phyloP scores from a whole-genome alignment of 2,113 vertebrate genomes.

The Corythornis madagascariensis region DNA sequence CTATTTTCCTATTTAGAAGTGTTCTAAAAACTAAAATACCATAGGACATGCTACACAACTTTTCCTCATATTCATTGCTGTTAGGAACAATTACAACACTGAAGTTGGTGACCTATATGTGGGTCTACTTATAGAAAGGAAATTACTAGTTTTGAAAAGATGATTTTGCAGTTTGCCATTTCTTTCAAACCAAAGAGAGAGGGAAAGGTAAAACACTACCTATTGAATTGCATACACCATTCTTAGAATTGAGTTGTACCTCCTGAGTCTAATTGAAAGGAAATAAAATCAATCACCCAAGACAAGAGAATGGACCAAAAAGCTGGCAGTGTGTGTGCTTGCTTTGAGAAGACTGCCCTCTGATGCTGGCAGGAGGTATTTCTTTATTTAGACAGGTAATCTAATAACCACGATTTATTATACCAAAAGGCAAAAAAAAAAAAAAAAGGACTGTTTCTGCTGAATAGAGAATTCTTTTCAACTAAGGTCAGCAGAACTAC shows the following conservation, averaged over 20 bases:
- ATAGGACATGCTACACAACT: background rate
- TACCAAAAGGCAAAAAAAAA: background rate
- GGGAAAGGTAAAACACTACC: background rate
- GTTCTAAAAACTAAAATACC: background rate
- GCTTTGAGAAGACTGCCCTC: constrained; percentile 19
- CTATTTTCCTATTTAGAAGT: background rate
- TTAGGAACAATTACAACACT: background rate
- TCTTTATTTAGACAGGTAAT: background rate
- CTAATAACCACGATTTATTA: background rate
- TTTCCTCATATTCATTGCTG: background rate
- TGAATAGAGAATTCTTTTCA: background rate
- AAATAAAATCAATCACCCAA: background rate
- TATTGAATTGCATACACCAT: background rate
- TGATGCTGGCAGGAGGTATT: background rate
- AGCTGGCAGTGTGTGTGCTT: background rate
- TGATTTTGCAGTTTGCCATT: background rate
- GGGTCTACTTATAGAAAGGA: background rate
- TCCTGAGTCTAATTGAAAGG: background rate
- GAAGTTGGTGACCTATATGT: background rate
- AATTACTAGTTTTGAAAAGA: background rate
- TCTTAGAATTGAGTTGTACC: background rate
- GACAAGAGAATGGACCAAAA: background rate
- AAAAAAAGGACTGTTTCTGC: background rate
- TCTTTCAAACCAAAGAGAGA: background rate
- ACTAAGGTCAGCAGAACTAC: background rate